Evolutionary conservation across 2,797 vertebrate genomes (phyloP).

Genomic region (Pseudocheirus occidentalis): DNA sequence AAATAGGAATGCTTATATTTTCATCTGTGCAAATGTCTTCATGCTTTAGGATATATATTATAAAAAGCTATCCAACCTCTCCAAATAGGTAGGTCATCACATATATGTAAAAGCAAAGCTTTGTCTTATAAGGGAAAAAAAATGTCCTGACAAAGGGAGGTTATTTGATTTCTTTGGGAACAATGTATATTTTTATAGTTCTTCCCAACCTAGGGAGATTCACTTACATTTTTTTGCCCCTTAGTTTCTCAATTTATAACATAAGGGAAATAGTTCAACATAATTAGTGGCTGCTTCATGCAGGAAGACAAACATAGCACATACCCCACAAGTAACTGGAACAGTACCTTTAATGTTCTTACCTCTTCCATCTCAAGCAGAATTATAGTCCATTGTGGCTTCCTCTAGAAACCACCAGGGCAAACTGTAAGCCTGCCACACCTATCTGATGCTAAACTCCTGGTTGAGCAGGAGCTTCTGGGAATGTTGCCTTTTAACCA

Average conservation of each 20-base stretch:
- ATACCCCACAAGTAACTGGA: constrained; percentile 1
- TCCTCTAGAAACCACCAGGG: neutral
- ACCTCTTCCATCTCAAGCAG: neutral
- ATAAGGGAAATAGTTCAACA: constrained; percentile 7
- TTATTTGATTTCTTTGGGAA: neutral
- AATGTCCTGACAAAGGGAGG: neutral
- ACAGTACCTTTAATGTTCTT: neutral
- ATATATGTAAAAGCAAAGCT: neutral
- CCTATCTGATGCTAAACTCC: neutral
- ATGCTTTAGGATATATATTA: neutral
- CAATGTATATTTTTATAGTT: neutral
- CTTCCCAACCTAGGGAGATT: neutral
- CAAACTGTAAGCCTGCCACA: neutral
- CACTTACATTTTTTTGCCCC: neutral
- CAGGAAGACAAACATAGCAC: constrained; percentile 2
- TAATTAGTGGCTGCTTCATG: neutral
- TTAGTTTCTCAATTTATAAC: neutral
- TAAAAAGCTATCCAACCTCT: neutral
- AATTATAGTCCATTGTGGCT: constrained; percentile 1
- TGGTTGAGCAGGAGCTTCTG: neutral
- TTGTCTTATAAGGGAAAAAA: neutral
- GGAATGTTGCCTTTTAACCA: constrained; percentile 1
- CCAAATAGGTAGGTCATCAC: neutral
- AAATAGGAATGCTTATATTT: neutral
- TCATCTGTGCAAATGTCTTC: neutral